A percentile compares a stretch with the other conserved stretches of the same genome.
Evolutionary conservation across 2,888 invertebrate genomes (phyloP).

Genomic region (Heteromurus nitidus): DNA sequence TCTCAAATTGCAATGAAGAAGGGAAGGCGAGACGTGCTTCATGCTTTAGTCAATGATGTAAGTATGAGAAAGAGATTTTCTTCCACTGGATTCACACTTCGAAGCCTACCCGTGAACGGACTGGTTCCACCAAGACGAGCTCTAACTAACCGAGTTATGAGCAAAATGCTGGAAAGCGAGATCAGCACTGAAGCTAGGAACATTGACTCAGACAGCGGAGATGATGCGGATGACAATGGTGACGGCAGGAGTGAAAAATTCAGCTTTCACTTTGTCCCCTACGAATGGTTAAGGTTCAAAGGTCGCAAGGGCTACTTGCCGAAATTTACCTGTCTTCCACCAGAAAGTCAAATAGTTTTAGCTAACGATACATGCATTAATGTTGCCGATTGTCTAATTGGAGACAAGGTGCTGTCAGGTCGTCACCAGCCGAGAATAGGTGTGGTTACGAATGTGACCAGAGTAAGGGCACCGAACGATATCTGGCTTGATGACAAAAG

Average conservation of each 20-base stretch:
- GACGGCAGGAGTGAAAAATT: neutral
- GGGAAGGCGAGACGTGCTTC: neutral
- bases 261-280: neutral
- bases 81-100: neutral
- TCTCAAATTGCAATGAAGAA: neutral
- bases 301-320: neutral
- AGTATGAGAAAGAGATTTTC: neutral
- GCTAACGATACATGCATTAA: neutral
- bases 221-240: neutral
- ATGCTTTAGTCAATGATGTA: neutral
- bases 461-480: neutral
- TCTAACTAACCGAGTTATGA: neutral
- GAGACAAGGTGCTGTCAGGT: neutral
- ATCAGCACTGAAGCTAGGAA: neutral
- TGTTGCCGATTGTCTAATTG: neutral
- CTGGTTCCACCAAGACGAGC: neutral
- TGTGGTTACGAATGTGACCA: neutral
- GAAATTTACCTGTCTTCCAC: neutral
- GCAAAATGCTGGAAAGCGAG: neutral
- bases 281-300: neutral
- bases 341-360: neutral
- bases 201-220: conserved; percentile 1
- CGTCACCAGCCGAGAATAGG: neutral
- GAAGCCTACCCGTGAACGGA: neutral
- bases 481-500: neutral